Percentiles rank a stretch among this genome's conserved stretches.
Conservation (phyloP, 2,888 invertebrate genomes). For the Stomorhina lunata region DNA sequence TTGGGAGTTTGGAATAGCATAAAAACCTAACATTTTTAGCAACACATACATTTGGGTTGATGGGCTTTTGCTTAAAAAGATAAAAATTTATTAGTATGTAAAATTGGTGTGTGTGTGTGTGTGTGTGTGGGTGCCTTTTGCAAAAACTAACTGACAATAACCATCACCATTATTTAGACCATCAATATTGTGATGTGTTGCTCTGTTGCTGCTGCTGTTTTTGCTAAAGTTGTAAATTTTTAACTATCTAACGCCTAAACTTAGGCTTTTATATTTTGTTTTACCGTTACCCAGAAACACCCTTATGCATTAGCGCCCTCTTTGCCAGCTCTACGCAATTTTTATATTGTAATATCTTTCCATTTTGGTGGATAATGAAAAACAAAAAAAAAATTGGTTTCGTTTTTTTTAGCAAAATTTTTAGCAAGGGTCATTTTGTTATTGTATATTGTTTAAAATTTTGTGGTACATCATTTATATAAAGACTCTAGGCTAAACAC, state of each 20-base stretch:
- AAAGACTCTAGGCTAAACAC: slow-evolving; percentile 48
- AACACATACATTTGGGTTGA: not conserved
- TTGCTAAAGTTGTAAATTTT: slow-evolving; percentile 12
- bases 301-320: not conserved
- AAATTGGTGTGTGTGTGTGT: not conserved
- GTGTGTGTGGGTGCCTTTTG: not conserved
- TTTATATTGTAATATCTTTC: slow-evolving; percentile 35
- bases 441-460: slow-evolving; percentile 57
- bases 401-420: not conserved
- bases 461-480: slow-evolving; percentile 54
- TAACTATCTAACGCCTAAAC: slow-evolving; percentile 59
- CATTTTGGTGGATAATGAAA: slow-evolving; percentile 14
- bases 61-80: not conserved
- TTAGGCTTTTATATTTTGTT: slow-evolving; percentile 13
- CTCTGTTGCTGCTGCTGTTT: not conserved
- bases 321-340: slow-evolving; percentile 27
- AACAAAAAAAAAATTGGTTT: not conserved
- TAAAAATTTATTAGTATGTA: no score
- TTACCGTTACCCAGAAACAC: not conserved
- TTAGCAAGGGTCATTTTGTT: slow-evolving; percentile 46
- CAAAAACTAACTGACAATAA: slow-evolving; percentile 16
- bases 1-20: not conserved
- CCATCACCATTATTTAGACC: slow-evolving; percentile 33
- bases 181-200: not conserved
- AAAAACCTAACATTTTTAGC: not conserved